A percentile compares a stretch with the other conserved stretches of the same genome.
phyloP scores from a whole-genome alignment of 2,113 vertebrate genomes.

The Cyprinus carpio region DNA sequence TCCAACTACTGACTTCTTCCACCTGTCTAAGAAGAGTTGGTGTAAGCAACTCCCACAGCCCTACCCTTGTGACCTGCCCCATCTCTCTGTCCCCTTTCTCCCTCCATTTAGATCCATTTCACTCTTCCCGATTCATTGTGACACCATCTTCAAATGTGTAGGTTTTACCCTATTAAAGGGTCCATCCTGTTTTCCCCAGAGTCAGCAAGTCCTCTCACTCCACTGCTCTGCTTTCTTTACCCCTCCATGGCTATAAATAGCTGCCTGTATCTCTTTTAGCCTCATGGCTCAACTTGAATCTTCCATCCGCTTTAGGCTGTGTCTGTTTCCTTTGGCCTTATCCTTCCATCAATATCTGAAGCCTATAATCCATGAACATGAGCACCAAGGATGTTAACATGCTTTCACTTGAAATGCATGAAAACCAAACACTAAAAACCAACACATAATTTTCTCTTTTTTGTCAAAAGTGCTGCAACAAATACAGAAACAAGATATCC shows the following conservation, averaged over 20 bases:
- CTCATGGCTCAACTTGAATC: conserved; percentile 15
- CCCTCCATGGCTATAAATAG: conserved; percentile 32
- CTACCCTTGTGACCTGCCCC: conserved; percentile 15
- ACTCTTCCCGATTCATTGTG: conserved; percentile 52
- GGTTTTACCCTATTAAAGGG: conserved; percentile 57
- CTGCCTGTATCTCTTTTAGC: conserved; percentile 33
- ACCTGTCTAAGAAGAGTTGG: not conserved
- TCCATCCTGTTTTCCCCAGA: conserved; percentile 45
- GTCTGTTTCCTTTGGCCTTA: conserved; percentile 20
- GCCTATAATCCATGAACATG: conserved; percentile 26
- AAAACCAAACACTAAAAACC: conserved; percentile 18
- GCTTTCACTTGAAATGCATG: not conserved
- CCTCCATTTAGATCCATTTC: conserved; percentile 52
- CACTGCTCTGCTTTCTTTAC: conserved; percentile 15
- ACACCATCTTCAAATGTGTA: conserved; percentile 54
- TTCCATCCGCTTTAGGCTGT: conserved; percentile 9
- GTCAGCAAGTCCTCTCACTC: conserved; percentile 41
- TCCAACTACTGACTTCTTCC: conserved; percentile 20
- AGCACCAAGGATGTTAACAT: not conserved
- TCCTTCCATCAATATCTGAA: conserved; percentile 25
- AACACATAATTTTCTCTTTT: not conserved
- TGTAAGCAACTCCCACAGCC: conserved; percentile 26
- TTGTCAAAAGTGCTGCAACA: not conserved
- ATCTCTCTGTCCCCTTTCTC: conserved; percentile 42
- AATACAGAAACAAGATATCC: conserved; percentile 29